Base-by-base conservation (phyloP, 2,113 vertebrate genomes). In the Amazona guildingii region DNA sequence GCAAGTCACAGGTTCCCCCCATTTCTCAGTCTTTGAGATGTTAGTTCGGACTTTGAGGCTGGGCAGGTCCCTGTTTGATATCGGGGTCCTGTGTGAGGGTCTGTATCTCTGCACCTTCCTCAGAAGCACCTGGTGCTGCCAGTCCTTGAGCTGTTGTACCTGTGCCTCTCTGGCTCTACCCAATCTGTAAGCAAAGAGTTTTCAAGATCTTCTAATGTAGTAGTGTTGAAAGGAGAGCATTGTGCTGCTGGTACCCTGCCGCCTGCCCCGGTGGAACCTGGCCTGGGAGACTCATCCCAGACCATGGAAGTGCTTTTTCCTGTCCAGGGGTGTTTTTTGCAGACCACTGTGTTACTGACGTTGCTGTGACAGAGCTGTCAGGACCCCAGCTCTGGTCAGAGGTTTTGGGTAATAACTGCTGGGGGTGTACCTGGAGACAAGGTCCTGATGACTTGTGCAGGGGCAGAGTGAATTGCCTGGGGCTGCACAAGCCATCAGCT, bases 21-120 rank as follows among this genome's bases (percentile, higher is more conserved):
- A 0, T 66, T 88, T 62, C 0, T 0, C 33, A 46, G 9, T 43
- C 43, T 31, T 48, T 2, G 5, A 57, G 55, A 4, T 62, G 18
- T 48, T 75, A 20, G 1, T 7, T 35, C 43, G 57, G 43, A 15
- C 15, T 83, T 31, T 33, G 10, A 17, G 57, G 11, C 67, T 70
- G 61, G 18, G 20, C 59, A 63, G 13, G 17, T 13, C 31, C 49
- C 43, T 49, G 0, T 44, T 13, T 37, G 76, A 52, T 41, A 6
- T 14, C 0, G 11, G 46, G n/a, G 41, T 39, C 24, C 25, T 20
- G 14, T 13, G 46, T 52, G 37, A 49, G 48, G 41, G 5, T 63
- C 23, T 88, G 25, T 7, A 4, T 29, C 33, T 52, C 59, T 62
- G 72, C 39, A 23, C 35, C 70, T 66, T 66, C 19, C 64, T 31